A percentile compares a stretch with the other conserved stretches of the same genome.
These are phyloP conservation scores for Epicampocera succincta DNA, from an alignment of 2,888 invertebrate species.

Conservation along the genomic window DNA sequence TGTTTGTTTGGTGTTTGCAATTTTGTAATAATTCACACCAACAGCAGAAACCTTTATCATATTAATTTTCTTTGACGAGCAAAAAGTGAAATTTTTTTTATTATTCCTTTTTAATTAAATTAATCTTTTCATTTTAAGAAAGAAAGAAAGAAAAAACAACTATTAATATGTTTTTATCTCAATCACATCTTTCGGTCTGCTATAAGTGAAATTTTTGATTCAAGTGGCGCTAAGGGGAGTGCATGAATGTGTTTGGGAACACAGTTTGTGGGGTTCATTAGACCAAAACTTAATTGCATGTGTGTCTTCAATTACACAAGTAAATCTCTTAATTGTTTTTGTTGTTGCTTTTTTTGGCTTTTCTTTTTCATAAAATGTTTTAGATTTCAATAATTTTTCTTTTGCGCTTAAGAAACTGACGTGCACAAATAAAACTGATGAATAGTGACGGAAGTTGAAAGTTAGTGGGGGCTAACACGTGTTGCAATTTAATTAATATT, in stretches of 20 bases:
- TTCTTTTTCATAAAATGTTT: conserved; percentile 37
- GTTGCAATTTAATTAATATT: conserved; percentile 35
- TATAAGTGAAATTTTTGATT: conserved; percentile 51
- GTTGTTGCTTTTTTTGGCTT: background rate
- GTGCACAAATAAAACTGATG: conserved; percentile 1
- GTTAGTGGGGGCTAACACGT: conserved; percentile 42
- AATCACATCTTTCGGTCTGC: conserved; percentile 48
- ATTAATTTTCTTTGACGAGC: conserved; percentile 38
- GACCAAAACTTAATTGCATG: conserved; percentile 66
- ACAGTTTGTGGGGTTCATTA: conserved; percentile 54
- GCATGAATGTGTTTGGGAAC: conserved; percentile 15
- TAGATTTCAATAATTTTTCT: conserved; percentile 24
- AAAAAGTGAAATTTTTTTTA: conserved; percentile 60
- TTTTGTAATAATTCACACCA: conserved; percentile 57
- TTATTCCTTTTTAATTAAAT: conserved; percentile 46
- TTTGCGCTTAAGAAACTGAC: background rate
- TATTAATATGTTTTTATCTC: conserved; percentile 36
- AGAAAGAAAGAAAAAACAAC: conserved; percentile 8
- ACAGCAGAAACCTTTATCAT: conserved; percentile 20
- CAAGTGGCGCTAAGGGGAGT: conserved; percentile 26
- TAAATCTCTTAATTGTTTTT: conserved; percentile 28
- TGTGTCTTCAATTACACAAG: conserved; percentile 54
- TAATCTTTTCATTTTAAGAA: conserved; percentile 34
- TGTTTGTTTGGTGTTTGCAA: conserved; percentile 30
- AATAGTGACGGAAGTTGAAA: conserved; percentile 61